A percentile compares a stretch with the other conserved stretches of the same genome.
Evolutionary conservation across 2,888 invertebrate genomes (phyloP).

Genomic region (Melanchra persicariae): DNA sequence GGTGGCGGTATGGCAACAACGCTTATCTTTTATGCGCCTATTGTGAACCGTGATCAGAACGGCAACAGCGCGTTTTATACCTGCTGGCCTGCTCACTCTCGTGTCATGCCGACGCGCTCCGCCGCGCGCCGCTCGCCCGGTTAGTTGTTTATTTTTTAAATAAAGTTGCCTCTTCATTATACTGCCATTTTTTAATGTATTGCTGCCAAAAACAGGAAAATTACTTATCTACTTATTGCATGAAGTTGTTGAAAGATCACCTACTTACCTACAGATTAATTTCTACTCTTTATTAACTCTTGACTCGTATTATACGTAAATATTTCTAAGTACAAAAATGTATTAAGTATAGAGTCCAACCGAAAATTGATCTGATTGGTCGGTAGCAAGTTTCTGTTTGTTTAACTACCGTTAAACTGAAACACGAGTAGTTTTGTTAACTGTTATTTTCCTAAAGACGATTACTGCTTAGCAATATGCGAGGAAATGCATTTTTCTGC

Average conservation of each 20-base stretch:
- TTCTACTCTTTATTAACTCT: neutral
- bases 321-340: neutral
- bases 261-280: neutral
- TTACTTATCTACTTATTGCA: conserved; percentile 17
- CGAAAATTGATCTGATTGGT: neutral
- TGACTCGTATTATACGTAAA: no score
- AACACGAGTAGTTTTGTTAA: neutral
- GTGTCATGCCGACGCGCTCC: conserved; percentile 77
- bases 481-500: neutral
- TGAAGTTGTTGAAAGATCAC: conserved; percentile 7
- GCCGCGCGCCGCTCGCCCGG: conserved; percentile 72
- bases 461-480: no score
- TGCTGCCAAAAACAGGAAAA: conserved; percentile 40
- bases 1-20: conserved; percentile 60
- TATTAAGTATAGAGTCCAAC: no score
- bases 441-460: neutral
- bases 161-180: conserved; percentile 55
- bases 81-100: conserved; percentile 72
- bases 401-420: neutral
- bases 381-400: no score
- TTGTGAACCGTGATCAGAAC: conserved; percentile 73
- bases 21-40: conserved; percentile 62
- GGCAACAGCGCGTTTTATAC: conserved; percentile 81
- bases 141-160: conserved; percentile 66
- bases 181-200: conserved; percentile 44